Evolutionary conservation across 2,888 invertebrate genomes (phyloP), one percentile per base, ranked within the genome.

Genomic region (Synanthedon andrenaeformis): DNA sequence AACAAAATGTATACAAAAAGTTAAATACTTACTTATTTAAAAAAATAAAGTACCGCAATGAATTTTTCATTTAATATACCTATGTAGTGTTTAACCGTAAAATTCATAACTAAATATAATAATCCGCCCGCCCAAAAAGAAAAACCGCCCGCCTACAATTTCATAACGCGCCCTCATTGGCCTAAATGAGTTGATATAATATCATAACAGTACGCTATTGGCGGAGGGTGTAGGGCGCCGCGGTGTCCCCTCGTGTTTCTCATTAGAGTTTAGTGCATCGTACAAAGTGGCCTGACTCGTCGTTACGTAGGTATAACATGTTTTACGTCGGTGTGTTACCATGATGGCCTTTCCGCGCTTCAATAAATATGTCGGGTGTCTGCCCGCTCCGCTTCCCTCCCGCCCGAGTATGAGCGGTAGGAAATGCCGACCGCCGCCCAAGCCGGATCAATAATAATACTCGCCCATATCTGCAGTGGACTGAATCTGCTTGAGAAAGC

Each of bases 171-270:
- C 77, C 61, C 75, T 84, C 76, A 90, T 90, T 87, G 88, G 88
- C 71, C 71, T 79, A 80, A 78, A 83, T 82, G 77, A 79, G 67
- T 72, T 88, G 88, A 89, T 90, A 90, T 90, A 89, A 90, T 90
- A 90, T 90, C 90, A 90, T 90, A 90, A 88, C 88, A 84, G 63
- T 66, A 70, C 69, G 74, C 82, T 81, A 89, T 89, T 89, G 90
- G 90, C 65, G 74, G 82, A 80, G 74, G 72, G 71, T 70, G 62
- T 57, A 70, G 65, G 74, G 68, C 67, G 64, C 72, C 70, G 74
- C 78, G 78, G 76, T 74, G 78, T 66, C 71, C 67, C 70, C 67
- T 67, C 67, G 66, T 69, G 61, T 67, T 66, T 70, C 65, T 75
- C 72, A 79, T 77, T 79, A 80, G 76, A 84, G 77, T 79, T 77